Base-by-base conservation (phyloP, 2,888 invertebrate genomes). In the Megaustenia siamemsis region DNA sequence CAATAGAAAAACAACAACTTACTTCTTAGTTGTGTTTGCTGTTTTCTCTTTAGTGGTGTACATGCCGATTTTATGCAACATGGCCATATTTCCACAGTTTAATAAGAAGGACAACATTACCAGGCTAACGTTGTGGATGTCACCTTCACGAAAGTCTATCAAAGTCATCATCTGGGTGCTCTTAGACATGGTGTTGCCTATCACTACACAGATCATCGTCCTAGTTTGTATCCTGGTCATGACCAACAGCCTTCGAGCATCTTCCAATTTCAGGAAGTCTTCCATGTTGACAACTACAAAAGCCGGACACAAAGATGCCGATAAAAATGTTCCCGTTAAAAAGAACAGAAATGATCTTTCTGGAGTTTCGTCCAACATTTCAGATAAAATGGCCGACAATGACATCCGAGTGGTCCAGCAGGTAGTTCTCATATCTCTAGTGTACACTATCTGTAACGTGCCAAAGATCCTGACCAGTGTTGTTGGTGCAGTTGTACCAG, bases 391-490 rank as follows among this genome's bases (percentile, higher is more conserved):
- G 0, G 1, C 63, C 5, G 43, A 28, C 5, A 78, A 78, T 28
- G 78, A 78, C 5, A 5, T 78, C 8, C 60, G 32, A 8, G 73
- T 82, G 8, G 73, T 73, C 15, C 56, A 60, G 32, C 71, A 56
- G n/a, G 71, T 82, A 10, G 43, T 63, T 43, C 63, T 78, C 1
- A 78, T 78, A 32, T 78, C 78, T 43, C 1, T 56, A 3, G 56
- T 73, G 18, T 56, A 43, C 40, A 60, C 60, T 18, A 21, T 76
- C 10, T 71, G 82, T 49, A 63, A 71, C 45, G 32, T 32, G 6
- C 45, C 82, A 2, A 83, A 76, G 35, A 76, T 83, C 21, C n/a
- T 71, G 1, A 82, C 60, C 28, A 60, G 45, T 21, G 24, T 32
- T 21, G 40, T 40, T 24, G 40, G 24, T 15, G 18, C 28, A 0